Percentiles rank a stretch among this genome's conserved stretches.
Evolutionary conservation across 2,113 vertebrate species (phyloP).

Genomic region (Bettongia penicillata): DNA sequence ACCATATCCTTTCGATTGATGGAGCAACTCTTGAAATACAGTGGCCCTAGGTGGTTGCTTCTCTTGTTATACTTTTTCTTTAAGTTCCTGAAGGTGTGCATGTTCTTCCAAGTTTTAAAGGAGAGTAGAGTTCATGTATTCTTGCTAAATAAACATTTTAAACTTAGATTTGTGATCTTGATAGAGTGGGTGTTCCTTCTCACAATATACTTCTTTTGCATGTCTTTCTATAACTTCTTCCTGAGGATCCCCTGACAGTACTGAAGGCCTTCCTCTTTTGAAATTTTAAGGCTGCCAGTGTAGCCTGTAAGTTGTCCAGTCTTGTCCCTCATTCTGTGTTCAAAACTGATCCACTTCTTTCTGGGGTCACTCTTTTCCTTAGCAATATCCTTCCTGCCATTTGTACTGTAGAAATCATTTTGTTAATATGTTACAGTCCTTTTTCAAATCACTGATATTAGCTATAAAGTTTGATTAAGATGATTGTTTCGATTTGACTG

Average conservation of each 20-base stretch:
- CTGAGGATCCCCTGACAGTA: neutral
- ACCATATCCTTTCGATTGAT: neutral
- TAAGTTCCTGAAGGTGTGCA: neutral
- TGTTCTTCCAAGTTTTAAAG: conserved; percentile 9
- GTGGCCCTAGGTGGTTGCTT: neutral
- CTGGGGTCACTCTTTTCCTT: neutral
- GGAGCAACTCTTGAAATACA: neutral
- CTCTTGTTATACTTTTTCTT: neutral
- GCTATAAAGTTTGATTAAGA: neutral
- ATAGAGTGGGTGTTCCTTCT: neutral
- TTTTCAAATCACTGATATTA: conserved; percentile 7
- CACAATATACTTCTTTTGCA: neutral
- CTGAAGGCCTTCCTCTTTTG: neutral
- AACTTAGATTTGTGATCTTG: neutral
- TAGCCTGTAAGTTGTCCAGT: neutral
- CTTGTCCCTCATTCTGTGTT: neutral
- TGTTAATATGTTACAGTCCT: neutral
- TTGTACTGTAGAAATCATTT: neutral
- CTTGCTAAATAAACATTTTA: neutral
- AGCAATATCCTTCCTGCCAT: neutral
- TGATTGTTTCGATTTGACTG: conserved; percentile 53
- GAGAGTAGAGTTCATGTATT: neutral
- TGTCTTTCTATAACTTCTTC: neutral
- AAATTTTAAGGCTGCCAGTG: neutral
- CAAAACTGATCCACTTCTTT: neutral